A percentile compares a stretch with the other conserved stretches of the same genome.
Evolutionary conservation across 92 coral and sea anemone genomes (phyloP).

Genomic region (Palythoa grandiflora): DNA sequence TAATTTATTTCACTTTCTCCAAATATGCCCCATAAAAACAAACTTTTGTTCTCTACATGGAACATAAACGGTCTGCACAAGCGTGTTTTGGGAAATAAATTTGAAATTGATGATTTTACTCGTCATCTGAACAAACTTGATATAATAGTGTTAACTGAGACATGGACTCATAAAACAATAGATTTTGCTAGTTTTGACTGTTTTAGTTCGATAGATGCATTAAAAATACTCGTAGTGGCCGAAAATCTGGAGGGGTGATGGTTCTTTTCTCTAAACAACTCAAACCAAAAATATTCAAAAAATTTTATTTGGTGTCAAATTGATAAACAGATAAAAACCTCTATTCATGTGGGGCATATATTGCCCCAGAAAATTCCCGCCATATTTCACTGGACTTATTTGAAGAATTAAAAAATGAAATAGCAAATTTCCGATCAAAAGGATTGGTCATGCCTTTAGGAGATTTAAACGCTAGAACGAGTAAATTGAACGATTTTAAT

Average conservation of each 20-base stretch:
- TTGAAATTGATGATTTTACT: conserved; percentile 15
- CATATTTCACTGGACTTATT: conserved; percentile 31
- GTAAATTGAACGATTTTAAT: conserved; percentile 29
- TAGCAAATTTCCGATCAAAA: conserved; percentile 15
- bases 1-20: background rate
- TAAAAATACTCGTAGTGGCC: conserved; percentile 8
- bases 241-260: conserved; percentile 43
- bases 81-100: conserved; percentile 30
- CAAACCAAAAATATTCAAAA: conserved; percentile 18
- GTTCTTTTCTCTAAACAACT: conserved; percentile 44
- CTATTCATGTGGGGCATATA: conserved; percentile 22
- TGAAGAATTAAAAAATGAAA: conserved; percentile 36
- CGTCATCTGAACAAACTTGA: background rate
- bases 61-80: conserved; percentile 21
- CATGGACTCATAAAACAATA: conserved; percentile 25
- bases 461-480: conserved; percentile 24
- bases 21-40: background rate
- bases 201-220: conserved; percentile 21
- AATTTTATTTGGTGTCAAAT: conserved; percentile 40
- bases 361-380: conserved; percentile 26
- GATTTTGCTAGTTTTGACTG: conserved; percentile 25
- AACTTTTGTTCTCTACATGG: conserved; percentile 27
- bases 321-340: conserved; percentile 40
- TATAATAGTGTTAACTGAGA: conserved; percentile 33
- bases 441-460: conserved; percentile 27